phyloP scores from a whole-genome alignment of 2,113 vertebrate genomes.

The Piaya cayana region DNA sequence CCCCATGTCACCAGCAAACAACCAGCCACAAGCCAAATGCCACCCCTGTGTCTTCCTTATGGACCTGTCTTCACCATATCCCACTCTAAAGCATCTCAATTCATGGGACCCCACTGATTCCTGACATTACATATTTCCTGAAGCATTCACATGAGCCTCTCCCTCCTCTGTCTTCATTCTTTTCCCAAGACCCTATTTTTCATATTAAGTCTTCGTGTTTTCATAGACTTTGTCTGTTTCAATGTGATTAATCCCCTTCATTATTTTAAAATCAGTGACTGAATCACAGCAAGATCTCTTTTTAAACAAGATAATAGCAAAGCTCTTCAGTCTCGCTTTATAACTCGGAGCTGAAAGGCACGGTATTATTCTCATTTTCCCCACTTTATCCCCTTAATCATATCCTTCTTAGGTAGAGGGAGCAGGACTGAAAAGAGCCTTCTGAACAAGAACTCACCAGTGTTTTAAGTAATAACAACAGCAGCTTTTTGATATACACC shows the following conservation, averaged over 20 bases:
- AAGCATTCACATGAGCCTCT: constrained; percentile 27
- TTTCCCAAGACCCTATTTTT: constrained; percentile 58
- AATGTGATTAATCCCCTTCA: constrained; percentile 57
- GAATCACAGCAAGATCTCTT: constrained; percentile 41
- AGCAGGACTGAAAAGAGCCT: background rate
- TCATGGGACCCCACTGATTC: background rate
- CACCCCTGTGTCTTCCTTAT: background rate
- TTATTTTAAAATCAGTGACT: constrained; percentile 38
- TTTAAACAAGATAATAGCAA: constrained; percentile 40
- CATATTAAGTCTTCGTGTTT: constrained; percentile 58
- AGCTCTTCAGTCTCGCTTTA: constrained; percentile 23
- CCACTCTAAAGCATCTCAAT: background rate
- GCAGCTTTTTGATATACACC: constrained; percentile 12
- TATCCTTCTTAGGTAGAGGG: background rate
- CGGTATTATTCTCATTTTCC: background rate
- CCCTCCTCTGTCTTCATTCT: constrained; percentile 2
- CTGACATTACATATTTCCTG: constrained; percentile 23
- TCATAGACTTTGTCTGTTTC: constrained; percentile 62
- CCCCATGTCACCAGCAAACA: background rate
- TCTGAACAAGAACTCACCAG: background rate
- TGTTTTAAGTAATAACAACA: background rate
- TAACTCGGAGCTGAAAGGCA: constrained; percentile 16
- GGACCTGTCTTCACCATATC: background rate
- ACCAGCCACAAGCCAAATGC: background rate
- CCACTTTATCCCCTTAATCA: constrained; percentile 5